Evolutionary conservation across 2,888 invertebrate genomes (phyloP).

Genomic region (Panopea generosa): DNA sequence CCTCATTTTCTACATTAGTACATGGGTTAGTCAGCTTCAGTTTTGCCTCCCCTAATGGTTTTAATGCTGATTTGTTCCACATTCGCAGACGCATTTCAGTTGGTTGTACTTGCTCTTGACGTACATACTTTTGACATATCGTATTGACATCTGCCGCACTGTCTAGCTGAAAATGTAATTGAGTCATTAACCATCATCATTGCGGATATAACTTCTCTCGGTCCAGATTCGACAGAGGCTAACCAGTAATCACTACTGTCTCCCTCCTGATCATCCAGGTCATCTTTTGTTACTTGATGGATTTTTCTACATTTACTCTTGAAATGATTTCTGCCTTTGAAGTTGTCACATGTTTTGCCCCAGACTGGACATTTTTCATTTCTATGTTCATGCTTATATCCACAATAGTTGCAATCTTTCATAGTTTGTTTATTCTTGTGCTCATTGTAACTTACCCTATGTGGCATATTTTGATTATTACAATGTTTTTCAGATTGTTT

Average conservation of each 20-base stretch:
- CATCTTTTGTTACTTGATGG: neutral
- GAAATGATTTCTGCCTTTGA: conserved; percentile 58
- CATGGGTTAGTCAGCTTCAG: conserved; percentile 39
- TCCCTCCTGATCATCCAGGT: neutral
- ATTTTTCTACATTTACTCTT: conserved; percentile 23
- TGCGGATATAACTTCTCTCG: conserved; percentile 5
- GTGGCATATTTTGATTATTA: neutral
- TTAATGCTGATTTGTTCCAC: conserved; percentile 41
- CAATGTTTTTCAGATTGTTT: neutral
- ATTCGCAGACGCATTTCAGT: conserved; percentile 24
- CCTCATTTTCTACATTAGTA: conserved; percentile 1
- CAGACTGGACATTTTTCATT: conserved; percentile 61
- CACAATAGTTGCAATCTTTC: conserved; percentile 50
- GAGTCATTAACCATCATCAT: conserved; percentile 27
- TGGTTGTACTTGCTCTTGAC: conserved; percentile 5
- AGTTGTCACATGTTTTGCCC: conserved; percentile 54
- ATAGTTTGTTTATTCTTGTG: neutral
- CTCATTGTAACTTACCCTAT: neutral
- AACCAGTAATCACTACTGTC: conserved; percentile 23
- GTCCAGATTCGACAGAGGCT: neutral
- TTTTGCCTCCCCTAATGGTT: conserved; percentile 35
- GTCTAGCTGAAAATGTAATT: conserved; percentile 35
- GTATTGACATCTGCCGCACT: conserved; percentile 37
- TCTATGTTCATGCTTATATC: conserved; percentile 41
- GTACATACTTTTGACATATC: conserved; percentile 22